phyloP scores from a whole-genome alignment of 1,140 invertebrate species.

The Sesamia nonagrioides region DNA sequence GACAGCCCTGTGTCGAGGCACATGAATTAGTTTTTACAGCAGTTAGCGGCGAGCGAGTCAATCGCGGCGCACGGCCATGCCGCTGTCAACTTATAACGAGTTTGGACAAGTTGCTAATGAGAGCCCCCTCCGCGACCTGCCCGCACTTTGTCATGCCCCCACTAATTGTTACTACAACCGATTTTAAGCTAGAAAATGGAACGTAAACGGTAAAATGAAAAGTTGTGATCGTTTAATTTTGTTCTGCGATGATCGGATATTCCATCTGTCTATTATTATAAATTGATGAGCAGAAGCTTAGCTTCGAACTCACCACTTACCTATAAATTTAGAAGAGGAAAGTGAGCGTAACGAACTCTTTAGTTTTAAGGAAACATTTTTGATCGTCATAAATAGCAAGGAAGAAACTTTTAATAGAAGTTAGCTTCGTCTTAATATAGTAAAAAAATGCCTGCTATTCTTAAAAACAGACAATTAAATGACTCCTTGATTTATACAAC shows the following conservation, averaged over 20 bases:
- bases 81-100: conserved; percentile 77
- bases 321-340: background rate
- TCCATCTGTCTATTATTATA: conserved; percentile 20
- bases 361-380: background rate
- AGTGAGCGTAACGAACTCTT: background rate
- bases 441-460: too few species aligned
- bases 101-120: conserved; percentile 81
- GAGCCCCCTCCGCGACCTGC: conserved; percentile 48
- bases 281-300: background rate
- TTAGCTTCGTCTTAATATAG: too few species aligned
- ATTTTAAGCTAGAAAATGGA: conserved; percentile 25
- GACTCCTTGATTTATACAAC: too few species aligned
- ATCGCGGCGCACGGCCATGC: conserved; percentile 42
- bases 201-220: conserved; percentile 33
- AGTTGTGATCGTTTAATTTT: conserved; percentile 40
- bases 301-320: background rate
- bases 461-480: too few species aligned
- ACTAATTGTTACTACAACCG: conserved; percentile 37
- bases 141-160: conserved; percentile 27
- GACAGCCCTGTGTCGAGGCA: conserved; percentile 25
- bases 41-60: conserved; percentile 36
- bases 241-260: conserved; percentile 29
- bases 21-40: conserved; percentile 51
- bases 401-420: too few species aligned
- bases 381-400: too few species aligned